Base-by-base conservation (phyloP, 37 sponge, comb jelly and placozoan species). In the Hexactinellida sp. region DNA sequence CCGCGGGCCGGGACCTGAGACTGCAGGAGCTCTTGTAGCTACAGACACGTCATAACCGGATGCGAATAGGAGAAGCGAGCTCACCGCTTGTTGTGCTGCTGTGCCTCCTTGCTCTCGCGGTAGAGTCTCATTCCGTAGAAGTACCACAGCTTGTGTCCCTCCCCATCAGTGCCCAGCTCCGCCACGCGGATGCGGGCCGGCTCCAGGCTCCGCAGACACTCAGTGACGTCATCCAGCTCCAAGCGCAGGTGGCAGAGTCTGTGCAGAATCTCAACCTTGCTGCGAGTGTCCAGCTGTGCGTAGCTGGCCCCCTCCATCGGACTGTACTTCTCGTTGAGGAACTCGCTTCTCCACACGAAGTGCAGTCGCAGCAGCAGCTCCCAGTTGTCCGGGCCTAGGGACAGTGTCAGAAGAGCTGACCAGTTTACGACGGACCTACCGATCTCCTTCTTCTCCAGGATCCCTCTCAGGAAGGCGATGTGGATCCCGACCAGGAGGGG, bases 141-240 rank as follows among this genome's bases (percentile, higher is more conserved):
- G 88, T 90, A 90, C 94, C 94, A 94, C 88, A 91, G 92, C 36
- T 1, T 52, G 85, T 87, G 82, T 23, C 92, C 92, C 0, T 87
- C 85, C 35, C 38, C 35, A 63, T 94, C 94, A n/a, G 36, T 87
- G 5, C 94, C 94, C 30, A 94, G 21, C 0, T 92, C 85, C 0
- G 87, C 89, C 37, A 92, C 37, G 0, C 94, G 54, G 55, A 92
- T 37, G 24, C 37, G 83, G 10, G 82, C 54, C 0, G 90, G 91
- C 84, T 92, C 92, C 9, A 84, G 10, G 25, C 88, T 87, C 94
- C 92, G 39, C 0, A 82, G 36, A 38, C 38, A 86, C 36, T 93
- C 94, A 38, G 88, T 89, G 38, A 93, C 87, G 54, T 93, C 94
- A 54, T 91, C 90, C 54, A 93, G 89, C 88, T 93, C 94, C 89